These are phyloP conservation scores for Caenorhabditis imperialis DNA, from an alignment of 2,888 invertebrate genomes.

Conservation along the genomic window DNA sequence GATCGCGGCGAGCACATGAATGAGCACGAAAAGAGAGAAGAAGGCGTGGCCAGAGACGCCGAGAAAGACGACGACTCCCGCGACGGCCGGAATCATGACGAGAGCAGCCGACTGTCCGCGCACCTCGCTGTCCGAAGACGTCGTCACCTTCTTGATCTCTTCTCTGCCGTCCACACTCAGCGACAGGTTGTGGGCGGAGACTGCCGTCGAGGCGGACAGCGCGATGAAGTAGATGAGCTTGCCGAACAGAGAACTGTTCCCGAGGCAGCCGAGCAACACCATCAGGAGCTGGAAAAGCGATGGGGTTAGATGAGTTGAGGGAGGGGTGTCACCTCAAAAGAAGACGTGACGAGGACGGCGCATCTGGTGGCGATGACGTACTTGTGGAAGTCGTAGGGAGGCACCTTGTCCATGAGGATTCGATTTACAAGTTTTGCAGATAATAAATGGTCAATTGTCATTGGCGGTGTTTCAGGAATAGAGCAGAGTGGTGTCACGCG, in stretches of 20 bases:
- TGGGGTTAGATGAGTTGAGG: no score
- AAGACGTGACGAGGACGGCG: conserved; percentile 34
- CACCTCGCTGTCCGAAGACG: conserved; percentile 8
- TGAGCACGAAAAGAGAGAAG: conserved; percentile 1
- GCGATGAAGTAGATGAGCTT: conserved; percentile 37
- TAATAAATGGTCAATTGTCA: no score
- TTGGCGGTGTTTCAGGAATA: no score
- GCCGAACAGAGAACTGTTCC: conserved; percentile 26
- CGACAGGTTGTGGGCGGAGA: conserved; percentile 34
- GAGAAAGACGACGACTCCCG: not conserved
- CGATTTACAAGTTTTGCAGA: no score
- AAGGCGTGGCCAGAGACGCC: conserved; percentile 1
- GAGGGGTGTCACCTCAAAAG: conserved; percentile 44
- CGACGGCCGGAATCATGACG: conserved; percentile 18
- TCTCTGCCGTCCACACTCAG: conserved; percentile 30
- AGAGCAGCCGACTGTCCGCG: conserved; percentile 33
- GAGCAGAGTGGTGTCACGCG: no score
- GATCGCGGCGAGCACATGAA: not conserved
- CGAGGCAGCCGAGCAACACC: conserved; percentile 32
- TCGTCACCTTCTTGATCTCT: conserved; percentile 28
- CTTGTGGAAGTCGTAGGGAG: conserved; percentile 49
- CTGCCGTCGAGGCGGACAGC: conserved; percentile 15
- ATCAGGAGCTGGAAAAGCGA: conserved; percentile 36
- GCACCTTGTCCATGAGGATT: conserved; percentile 45
- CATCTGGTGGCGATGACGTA: conserved; percentile 37